phyloP scores from a whole-genome alignment of 2,888 invertebrate species.

The Myathropa florea region DNA sequence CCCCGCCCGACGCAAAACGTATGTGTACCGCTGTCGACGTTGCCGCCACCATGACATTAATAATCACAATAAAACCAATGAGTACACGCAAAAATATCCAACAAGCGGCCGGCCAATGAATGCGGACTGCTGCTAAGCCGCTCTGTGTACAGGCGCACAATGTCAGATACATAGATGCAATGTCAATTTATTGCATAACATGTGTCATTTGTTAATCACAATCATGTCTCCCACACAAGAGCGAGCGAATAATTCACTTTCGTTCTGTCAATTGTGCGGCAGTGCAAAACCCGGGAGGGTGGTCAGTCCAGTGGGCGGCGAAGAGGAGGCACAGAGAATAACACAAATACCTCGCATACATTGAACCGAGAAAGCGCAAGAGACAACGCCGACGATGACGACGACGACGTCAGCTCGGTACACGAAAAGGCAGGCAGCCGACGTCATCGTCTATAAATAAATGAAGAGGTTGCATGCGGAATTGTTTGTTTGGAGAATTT shows the following conservation, averaged over 20 bases:
- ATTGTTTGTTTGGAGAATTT: slow-evolving; percentile 21
- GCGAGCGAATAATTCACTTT: slow-evolving; percentile 34
- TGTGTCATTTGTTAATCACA: slow-evolving; percentile 44
- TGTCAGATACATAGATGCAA: slow-evolving; percentile 7
- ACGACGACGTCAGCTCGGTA: not conserved
- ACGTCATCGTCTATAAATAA: not conserved
- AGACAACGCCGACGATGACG: not conserved
- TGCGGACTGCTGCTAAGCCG: not conserved
- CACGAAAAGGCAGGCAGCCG: not conserved
- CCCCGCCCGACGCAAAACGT: not conserved
- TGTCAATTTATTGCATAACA: slow-evolving; percentile 40
- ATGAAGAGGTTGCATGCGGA: not conserved
- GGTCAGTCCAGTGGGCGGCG: not conserved
- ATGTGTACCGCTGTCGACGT: not conserved
- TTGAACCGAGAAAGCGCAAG: not conserved
- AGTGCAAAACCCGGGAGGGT: not conserved
- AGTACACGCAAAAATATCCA: not conserved
- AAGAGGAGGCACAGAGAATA: not conserved
- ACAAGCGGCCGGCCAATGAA: not conserved
- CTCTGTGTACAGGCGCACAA: not conserved
- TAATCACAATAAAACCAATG: not conserved
- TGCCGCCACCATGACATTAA: not conserved
- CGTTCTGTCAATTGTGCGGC: not conserved
- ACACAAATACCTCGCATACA: not conserved
- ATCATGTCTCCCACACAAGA: slow-evolving; percentile 14